Base-by-base conservation (phyloP, 2,797 vertebrate species). In the Chloroceryle amazona region DNA sequence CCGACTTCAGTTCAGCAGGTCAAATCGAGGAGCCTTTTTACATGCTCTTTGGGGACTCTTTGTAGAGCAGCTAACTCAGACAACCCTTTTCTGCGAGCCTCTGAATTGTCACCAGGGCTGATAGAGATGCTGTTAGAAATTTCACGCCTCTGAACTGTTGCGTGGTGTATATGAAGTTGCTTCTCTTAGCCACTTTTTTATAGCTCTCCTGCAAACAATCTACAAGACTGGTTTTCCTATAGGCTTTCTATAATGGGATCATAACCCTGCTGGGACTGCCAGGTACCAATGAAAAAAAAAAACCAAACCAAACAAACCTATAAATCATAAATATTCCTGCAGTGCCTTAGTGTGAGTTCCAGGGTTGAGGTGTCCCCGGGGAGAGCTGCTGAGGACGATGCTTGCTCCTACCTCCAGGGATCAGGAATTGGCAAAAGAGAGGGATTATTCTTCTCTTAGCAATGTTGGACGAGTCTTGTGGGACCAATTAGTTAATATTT, bases 191-290 rank as follows among this genome's bases (percentile, higher is more conserved):
- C 67, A 81, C 86, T 35, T 82, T 81, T 96, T 95, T 96, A 96
- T 87, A 86, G 89, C 86, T 80, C 74, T 94, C 83, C 67, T 51
- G 29, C 84, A 96, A 94, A 92, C 86, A 85, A 74, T 94, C 81
- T 84, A 7, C 54, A 29, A n/a, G 78, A 62, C 76, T 52, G 51
- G 51, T 89, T 89, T 95, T 94, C 81, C 90, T 86, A 76, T 58
- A 86, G 89, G 78, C 63, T 92, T 72, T n/a, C 12, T 81, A 6
- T 90, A 93, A 92, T 94, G 96, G 93, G 92, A 90, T 96, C 90
- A 74, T 70, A 96, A 95, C 80, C 76, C 93, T 89, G 70, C 73
- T 73, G 81, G 62, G 73, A 90, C 26, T 73, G 31, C 51, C 88
- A 81, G 73, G 42, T 66, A 90, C 57, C 70, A 70, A 76, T 41